These are phyloP conservation scores for Podarcis muralis DNA, from an alignment of 2,113 vertebrate genomes.

Conservation along the genomic window DNA sequence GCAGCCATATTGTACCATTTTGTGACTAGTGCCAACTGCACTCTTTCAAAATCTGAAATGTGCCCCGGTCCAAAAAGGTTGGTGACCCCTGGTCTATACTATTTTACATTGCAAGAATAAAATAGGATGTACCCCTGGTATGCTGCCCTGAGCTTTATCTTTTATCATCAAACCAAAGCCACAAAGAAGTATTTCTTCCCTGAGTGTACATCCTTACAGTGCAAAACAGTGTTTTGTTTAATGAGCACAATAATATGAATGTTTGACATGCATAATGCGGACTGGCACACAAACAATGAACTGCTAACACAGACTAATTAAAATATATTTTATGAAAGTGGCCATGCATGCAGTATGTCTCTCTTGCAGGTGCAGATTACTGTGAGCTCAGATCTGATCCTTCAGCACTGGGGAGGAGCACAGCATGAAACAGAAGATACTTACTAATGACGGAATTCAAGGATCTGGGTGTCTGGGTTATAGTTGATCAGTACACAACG, in stretches of 20 bases:
- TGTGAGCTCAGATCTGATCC: background rate
- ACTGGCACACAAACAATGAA: background rate
- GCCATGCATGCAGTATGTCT: too few species aligned
- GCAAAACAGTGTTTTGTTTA: background rate
- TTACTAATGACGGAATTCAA: conserved; percentile 93
- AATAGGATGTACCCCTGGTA: background rate
- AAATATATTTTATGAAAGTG: background rate
- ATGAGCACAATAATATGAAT: background rate
- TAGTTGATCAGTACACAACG: conserved; percentile 89
- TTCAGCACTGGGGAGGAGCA: rapidly evolving
- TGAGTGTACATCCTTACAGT: too few species aligned
- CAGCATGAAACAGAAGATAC: conserved; percentile 50
- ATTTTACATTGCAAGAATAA: background rate
- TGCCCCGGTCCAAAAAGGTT: too few species aligned
- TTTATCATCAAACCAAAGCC: background rate
- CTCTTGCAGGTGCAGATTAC: too few species aligned
- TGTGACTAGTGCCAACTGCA: too few species aligned
- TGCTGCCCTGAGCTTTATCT: too few species aligned
- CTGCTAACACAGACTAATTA: background rate
- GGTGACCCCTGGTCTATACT: background rate
- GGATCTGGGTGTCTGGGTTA: conserved; percentile 75
- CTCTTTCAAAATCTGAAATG: too few species aligned
- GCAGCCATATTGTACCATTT: too few species aligned
- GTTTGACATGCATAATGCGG: background rate
- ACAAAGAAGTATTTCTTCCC: background rate